A percentile compares a stretch with the other conserved stretches of the same genome.
phyloP scores from a whole-genome alignment of 2,888 invertebrate species.

The Pseudeuparius sepicola region DNA sequence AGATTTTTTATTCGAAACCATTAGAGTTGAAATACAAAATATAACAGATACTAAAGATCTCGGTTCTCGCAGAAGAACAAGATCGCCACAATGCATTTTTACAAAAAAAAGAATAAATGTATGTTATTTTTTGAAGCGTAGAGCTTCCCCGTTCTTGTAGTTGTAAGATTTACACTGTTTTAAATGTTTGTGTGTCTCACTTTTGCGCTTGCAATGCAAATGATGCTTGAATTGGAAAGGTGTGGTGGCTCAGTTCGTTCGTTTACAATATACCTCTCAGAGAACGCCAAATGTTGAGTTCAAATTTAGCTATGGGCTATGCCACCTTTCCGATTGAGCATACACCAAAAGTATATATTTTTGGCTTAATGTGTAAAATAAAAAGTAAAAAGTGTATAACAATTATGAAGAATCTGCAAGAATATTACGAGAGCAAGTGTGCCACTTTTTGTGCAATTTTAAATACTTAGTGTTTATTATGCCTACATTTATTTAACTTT shows the following conservation, averaged over 20 bases:
- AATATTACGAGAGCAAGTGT: slow-evolving; percentile 31
- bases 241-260: too few relatives aligned
- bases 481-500: slow-evolving; percentile 25
- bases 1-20: slow-evolving; percentile 47
- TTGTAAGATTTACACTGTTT: slow-evolving; percentile 39
- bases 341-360: slow-evolving; percentile 19
- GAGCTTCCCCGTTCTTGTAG: slow-evolving; percentile 32
- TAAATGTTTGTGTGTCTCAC: slow-evolving; percentile 42
- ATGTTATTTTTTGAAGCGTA: slow-evolving; percentile 21
- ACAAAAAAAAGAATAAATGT: slow-evolving; percentile 25
- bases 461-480: slow-evolving; percentile 29
- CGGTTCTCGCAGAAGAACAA: too few relatives aligned
- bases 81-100: slow-evolving; percentile 31
- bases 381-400: slow-evolving; percentile 18
- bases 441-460: slow-evolving; percentile 38
- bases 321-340: slow-evolving; percentile 19
- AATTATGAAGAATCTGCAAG: slow-evolving; percentile 21
- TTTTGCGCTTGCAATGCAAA: slow-evolving; percentile 37
- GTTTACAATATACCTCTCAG: too few relatives aligned
- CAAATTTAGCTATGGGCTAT: slow-evolving; percentile 12
- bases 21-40: slow-evolving; percentile 31
- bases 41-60: slow-evolving; percentile 28
- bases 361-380: slow-evolving; percentile 27
- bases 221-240: too few relatives aligned
- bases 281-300: background rate